These are phyloP conservation scores for Otis tarda DNA, from an alignment of 2,113 vertebrate species.

Conservation along the genomic window DNA sequence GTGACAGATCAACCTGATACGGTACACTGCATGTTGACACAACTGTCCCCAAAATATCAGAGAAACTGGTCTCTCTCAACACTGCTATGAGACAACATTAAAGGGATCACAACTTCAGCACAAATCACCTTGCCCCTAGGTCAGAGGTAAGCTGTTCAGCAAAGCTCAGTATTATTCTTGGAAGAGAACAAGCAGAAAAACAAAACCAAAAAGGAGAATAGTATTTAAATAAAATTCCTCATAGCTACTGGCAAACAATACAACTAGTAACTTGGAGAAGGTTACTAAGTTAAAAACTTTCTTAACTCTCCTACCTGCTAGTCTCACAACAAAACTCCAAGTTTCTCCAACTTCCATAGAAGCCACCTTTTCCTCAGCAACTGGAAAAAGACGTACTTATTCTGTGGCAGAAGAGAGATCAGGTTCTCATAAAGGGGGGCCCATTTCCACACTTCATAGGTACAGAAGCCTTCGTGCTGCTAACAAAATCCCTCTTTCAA, in stretches of 20 bases:
- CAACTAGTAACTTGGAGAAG: fast-evolving
- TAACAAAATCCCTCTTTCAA: not conserved
- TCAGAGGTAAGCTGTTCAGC: not conserved
- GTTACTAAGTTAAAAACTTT: not conserved
- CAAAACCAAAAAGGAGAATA: not conserved
- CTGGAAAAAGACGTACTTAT: not conserved
- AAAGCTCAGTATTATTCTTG: not conserved
- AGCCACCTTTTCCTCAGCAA: not conserved
- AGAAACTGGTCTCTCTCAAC: not conserved
- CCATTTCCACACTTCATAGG: not conserved
- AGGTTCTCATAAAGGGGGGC: not conserved
- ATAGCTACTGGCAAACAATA: not conserved
- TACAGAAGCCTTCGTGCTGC: not conserved
- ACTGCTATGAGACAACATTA: not conserved
- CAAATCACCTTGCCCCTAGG: not conserved
- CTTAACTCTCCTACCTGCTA: not conserved
- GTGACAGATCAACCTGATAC: not conserved
- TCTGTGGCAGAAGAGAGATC: not conserved
- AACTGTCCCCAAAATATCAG: not conserved
- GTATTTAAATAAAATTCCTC: not conserved
- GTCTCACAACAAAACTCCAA: not conserved
- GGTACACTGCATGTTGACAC: not conserved
- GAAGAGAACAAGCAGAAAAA: not conserved
- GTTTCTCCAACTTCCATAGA: not conserved
- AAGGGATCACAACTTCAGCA: not conserved